These are phyloP conservation scores for Hyles lineata DNA, from an alignment of 2,888 invertebrate species.

Conservation along the genomic window DNA sequence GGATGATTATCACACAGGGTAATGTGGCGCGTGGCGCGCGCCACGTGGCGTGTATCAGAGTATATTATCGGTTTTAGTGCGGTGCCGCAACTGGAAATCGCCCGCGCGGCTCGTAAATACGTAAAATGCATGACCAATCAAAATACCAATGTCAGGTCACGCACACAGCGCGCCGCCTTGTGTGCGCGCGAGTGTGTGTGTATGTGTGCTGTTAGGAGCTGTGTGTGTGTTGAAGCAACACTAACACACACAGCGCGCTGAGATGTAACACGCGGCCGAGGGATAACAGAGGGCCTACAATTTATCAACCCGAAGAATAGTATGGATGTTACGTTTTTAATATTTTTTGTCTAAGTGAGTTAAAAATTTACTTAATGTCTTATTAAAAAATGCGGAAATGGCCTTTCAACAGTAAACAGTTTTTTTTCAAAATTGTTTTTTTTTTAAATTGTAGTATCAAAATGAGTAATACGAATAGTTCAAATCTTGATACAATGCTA, in stretches of 20 bases:
- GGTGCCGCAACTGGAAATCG: constrained; percentile 68
- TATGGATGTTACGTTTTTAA: constrained; percentile 53
- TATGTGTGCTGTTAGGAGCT: constrained; percentile 34
- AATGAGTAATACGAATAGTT: no score
- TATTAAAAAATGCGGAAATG: no score
- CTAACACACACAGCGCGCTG: constrained; percentile 63
- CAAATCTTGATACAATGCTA: no score
- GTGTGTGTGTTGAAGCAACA: constrained; percentile 59
- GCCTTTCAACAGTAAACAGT: no score
- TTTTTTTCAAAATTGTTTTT: no score
- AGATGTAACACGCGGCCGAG: constrained; percentile 82
- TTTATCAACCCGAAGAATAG: constrained; percentile 61
- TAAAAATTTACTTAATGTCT: no score
- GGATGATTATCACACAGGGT: no score
- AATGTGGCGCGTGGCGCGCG: constrained; percentile 34
- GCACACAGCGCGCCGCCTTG: constrained; percentile 51
- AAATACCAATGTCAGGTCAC: constrained; percentile 82
- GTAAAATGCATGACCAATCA: constrained; percentile 85
- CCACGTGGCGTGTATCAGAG: constrained; percentile 43
- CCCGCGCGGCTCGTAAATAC: constrained; percentile 76
- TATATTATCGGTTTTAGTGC: constrained; percentile 79
- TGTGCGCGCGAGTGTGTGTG: constrained; percentile 1
- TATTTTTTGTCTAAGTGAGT: background rate
- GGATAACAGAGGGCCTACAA: constrained; percentile 82
- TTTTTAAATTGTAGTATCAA: no score